Percentiles rank a stretch among this genome's conserved stretches.
Evolutionary conservation across 2,797 vertebrate genomes (phyloP).

Genomic region (Miichthys miiuy): DNA sequence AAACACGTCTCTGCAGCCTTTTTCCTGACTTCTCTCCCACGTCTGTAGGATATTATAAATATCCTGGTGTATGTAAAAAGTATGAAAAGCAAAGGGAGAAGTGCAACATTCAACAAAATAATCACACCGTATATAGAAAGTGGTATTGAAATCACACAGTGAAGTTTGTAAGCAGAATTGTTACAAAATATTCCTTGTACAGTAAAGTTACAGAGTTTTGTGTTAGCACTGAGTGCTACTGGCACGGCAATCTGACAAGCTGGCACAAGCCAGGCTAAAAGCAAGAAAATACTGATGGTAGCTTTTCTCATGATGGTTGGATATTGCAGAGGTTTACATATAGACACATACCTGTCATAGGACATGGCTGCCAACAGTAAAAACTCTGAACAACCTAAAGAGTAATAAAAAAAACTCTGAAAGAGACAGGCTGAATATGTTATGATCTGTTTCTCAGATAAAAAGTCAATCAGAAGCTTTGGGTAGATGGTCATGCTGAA

Average conservation of each 20-base stretch:
- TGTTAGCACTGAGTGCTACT: background rate
- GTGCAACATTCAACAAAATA: background rate
- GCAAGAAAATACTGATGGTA: conserved; percentile 6
- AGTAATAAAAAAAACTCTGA: too few species aligned
- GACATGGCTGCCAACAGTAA: conserved; percentile 58
- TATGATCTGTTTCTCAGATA: too few species aligned
- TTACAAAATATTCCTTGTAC: conserved; percentile 39
- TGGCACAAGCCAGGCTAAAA: conserved; percentile 47
- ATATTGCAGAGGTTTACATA: conserved; percentile 67
- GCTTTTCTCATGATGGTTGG: conserved; percentile 38
- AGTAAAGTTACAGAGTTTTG: conserved; percentile 11
- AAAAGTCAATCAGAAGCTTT: too few species aligned
- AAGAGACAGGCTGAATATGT: too few species aligned
- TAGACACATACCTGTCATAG: conserved; percentile 65
- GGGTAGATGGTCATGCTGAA: conserved; percentile 21
- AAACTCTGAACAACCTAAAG: too few species aligned
- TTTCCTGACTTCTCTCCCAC: conserved; percentile 11
- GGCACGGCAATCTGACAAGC: background rate
- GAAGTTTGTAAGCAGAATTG: conserved; percentile 1
- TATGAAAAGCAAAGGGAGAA: conserved; percentile 43
- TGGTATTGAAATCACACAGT: background rate
- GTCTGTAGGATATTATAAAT: conserved; percentile 14
- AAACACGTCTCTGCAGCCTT: conserved; percentile 50
- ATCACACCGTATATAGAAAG: fast-evolving
- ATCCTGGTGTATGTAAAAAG: conserved; percentile 54